phyloP scores from a whole-genome alignment of 2,113 vertebrate species.

The Lontra canadensis region DNA sequence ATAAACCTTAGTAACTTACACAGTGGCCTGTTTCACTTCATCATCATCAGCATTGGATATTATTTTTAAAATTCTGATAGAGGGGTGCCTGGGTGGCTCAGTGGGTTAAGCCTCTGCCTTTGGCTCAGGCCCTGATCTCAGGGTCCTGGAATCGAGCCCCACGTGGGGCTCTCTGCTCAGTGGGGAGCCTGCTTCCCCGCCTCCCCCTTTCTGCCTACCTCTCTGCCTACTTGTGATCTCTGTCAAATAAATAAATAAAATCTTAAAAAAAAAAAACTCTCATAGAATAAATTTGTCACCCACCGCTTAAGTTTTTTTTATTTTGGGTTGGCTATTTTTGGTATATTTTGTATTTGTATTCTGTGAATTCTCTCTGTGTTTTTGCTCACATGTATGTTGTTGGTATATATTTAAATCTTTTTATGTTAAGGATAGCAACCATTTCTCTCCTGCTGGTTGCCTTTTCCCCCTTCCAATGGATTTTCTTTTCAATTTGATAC shows the following conservation, averaged over 20 bases:
- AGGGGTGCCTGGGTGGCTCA: background rate
- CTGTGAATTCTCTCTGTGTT: background rate
- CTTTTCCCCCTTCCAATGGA: background rate
- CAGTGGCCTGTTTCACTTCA: background rate
- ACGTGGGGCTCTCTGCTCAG: too few relatives aligned
- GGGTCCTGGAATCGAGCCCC: too few relatives aligned
- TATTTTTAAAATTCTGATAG: constrained; percentile 25
- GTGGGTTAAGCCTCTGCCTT: too few relatives aligned
- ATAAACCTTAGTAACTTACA: background rate
- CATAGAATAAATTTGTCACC: background rate
- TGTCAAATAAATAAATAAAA: too few relatives aligned
- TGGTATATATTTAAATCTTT: background rate
- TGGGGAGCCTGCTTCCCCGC: too few relatives aligned
- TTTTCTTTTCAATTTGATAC: background rate
- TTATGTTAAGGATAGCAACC: background rate
- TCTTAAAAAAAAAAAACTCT: background rate
- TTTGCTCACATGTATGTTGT: background rate
- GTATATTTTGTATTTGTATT: constrained; percentile 1
- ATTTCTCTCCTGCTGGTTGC: background rate
- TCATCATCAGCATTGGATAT: background rate
- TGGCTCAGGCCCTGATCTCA: too few relatives aligned
- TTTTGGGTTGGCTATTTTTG: constrained; percentile 24
- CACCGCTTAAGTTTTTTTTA: background rate
- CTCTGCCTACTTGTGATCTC: too few relatives aligned
- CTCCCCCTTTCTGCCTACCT: too few relatives aligned